Conservation (phyloP, 2,888 invertebrate genomes). For the Pristionchus exspectatus region DNA sequence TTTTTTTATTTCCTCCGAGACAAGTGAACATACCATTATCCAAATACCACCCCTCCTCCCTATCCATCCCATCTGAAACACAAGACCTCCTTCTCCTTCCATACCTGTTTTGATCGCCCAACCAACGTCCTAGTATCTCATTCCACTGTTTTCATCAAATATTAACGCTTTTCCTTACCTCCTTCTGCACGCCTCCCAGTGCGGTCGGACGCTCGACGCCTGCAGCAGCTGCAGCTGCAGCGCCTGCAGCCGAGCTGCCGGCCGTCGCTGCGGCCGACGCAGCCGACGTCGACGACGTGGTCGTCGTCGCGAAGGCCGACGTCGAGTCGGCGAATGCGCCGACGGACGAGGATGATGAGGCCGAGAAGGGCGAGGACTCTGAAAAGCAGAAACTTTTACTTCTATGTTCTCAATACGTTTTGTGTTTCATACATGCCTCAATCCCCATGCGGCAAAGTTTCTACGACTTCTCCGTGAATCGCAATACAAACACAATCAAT, state of each 20-base stretch:
- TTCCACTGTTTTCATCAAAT: not conserved
- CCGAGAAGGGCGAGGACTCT: slow-evolving; percentile 13
- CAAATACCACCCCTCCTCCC: not conserved
- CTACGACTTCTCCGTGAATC: not conserved
- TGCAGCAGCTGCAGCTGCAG: not conserved
- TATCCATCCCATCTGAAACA: not conserved
- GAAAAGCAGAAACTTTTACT: too few species aligned
- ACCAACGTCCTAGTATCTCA: not conserved
- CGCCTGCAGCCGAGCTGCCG: not conserved
- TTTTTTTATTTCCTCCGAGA: too few species aligned
- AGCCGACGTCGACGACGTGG: not conserved
- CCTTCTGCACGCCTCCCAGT: slow-evolving; percentile 46
- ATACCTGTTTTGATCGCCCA: too few species aligned
- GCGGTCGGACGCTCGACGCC: slow-evolving; percentile 33
- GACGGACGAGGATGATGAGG: not conserved
- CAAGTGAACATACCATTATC: too few species aligned
- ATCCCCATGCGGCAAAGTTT: not conserved
- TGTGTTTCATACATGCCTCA: not conserved
- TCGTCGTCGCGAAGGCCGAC: not conserved
- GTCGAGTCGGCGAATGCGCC: not conserved
- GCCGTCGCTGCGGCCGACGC: not conserved
- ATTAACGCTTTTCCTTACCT: not conserved
- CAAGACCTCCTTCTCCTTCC: not conserved
- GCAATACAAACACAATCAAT: too few species aligned
- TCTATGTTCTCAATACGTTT: too few species aligned